These are phyloP conservation scores for Lepidocolaptes lacrymiger DNA, from an alignment of 2,797 vertebrate genomes.

Conservation along the genomic window DNA sequence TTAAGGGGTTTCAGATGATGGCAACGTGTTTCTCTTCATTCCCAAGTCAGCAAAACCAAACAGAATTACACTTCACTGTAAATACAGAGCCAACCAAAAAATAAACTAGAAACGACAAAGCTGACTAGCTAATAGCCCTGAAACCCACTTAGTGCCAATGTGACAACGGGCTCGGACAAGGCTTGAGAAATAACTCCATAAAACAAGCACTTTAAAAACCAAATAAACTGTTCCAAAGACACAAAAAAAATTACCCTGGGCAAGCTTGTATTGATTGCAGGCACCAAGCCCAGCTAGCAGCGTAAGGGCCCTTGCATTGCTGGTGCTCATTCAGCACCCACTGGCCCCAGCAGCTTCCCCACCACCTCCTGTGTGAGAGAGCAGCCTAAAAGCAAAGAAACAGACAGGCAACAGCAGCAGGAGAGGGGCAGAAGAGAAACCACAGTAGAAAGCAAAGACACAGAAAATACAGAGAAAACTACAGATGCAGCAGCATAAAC, in stretches of 20 bases:
- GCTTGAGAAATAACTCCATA: background rate
- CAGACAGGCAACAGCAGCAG: background rate
- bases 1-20: background rate
- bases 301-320: background rate
- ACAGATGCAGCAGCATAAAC: background rate
- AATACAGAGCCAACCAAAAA: background rate
- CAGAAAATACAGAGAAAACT: background rate
- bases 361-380: background rate
- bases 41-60: background rate
- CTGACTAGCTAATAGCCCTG: background rate
- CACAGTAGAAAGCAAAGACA: background rate
- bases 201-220: constrained; percentile 19
- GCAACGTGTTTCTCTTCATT: background rate
- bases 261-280: background rate
- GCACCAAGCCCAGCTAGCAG: background rate
- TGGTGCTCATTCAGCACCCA: background rate
- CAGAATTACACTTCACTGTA: background rate
- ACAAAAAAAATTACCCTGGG: background rate
- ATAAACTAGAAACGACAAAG: background rate
- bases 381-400: background rate
- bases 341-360: background rate
- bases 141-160: background rate
- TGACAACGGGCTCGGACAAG: background rate
- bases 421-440: background rate
- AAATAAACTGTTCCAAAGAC: constrained; percentile 18